These are phyloP conservation scores for Alaudala cheleensis DNA, from an alignment of 2,113 vertebrate species.

Conservation along the genomic window DNA sequence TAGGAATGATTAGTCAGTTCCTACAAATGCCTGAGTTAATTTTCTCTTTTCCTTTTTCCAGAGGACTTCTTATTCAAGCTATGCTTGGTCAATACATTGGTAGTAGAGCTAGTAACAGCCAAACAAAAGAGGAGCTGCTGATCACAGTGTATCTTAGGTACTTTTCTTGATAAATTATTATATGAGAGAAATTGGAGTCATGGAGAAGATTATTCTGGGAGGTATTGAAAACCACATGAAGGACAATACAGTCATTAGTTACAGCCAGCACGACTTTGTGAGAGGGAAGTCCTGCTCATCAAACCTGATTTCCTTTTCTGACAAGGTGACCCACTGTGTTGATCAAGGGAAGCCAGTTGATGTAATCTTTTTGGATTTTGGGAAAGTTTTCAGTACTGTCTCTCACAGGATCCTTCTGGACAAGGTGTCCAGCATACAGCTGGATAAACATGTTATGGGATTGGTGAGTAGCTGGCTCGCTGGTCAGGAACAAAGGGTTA, in stretches of 20 bases:
- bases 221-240: background rate
- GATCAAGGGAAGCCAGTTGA: background rate
- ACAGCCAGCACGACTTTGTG: background rate
- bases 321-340: fast-evolving
- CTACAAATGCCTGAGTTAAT: background rate
- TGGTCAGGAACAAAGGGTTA: background rate
- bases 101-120: background rate
- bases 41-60: background rate
- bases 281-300: background rate
- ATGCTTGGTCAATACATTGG: background rate
- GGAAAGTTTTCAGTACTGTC: background rate
- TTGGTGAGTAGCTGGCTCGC: background rate
- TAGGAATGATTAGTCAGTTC: background rate
- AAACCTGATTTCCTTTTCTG: background rate
- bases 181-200: background rate
- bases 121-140: background rate
- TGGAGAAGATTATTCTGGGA: background rate
- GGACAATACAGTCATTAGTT: background rate
- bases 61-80: background rate
- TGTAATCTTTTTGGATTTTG: background rate
- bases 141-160: background rate
- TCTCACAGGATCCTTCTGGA: background rate
- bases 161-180: background rate
- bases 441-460: background rate
- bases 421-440: background rate